Percentiles rank a stretch among this genome's conserved stretches.
Evolutionary conservation across 2,888 invertebrate genomes (phyloP).

Genomic region (Xanthia icteritia): DNA sequence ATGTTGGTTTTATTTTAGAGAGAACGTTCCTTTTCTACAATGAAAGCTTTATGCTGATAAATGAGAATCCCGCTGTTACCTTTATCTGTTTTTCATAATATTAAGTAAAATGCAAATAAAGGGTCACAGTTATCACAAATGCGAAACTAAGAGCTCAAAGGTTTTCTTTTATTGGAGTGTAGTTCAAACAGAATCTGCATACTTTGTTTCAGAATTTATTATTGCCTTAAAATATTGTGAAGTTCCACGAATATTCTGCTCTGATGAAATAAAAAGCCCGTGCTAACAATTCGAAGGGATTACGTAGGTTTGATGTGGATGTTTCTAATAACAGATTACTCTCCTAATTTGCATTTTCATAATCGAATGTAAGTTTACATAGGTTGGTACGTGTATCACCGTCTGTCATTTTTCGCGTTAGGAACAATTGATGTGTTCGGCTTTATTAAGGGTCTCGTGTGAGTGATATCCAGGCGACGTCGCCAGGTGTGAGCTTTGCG

Average conservation of each 20-base stretch:
- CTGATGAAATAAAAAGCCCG: constrained; percentile 33
- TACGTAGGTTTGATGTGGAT: constrained; percentile 49
- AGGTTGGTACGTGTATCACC: constrained; percentile 39
- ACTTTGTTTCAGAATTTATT: constrained; percentile 49
- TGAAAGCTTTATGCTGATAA: constrained; percentile 84
- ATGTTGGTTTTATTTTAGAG: constrained; percentile 83
- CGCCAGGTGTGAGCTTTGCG: constrained; percentile 76
- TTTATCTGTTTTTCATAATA: constrained; percentile 79
- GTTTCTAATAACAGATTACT: constrained; percentile 59
- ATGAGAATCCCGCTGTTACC: constrained; percentile 84
- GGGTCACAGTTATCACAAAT: constrained; percentile 58
- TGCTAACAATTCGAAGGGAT: constrained; percentile 49
- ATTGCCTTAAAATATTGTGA: constrained; percentile 41
- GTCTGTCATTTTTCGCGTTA: constrained; percentile 51
- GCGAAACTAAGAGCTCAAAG: constrained; percentile 53
- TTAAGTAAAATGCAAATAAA: constrained; percentile 76
- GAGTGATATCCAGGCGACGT: constrained; percentile 82
- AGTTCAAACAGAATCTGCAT: constrained; percentile 52
- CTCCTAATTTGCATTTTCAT: constrained; percentile 62
- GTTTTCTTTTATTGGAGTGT: constrained; percentile 52
- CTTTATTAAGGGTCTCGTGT: constrained; percentile 87
- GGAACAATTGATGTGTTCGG: constrained; percentile 70
- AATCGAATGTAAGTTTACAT: constrained; percentile 59
- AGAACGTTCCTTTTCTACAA: constrained; percentile 80
- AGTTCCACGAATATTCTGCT: constrained; percentile 23